A percentile compares a stretch with the other conserved stretches of the same genome.
Conservation (phyloP, 1,140 invertebrate species). For the Polypedilum pembai region DNA sequence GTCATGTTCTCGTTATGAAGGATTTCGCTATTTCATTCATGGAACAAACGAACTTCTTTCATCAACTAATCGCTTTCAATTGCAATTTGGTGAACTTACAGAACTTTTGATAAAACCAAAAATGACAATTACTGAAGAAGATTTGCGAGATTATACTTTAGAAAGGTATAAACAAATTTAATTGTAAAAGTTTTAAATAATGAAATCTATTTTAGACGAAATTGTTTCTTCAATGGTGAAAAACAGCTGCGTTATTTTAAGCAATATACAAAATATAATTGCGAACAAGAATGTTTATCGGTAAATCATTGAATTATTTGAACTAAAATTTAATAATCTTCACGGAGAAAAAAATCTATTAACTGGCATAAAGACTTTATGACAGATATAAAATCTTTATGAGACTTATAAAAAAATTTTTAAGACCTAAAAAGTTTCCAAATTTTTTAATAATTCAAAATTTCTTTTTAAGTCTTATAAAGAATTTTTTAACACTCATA, state of each 20-base stretch:
- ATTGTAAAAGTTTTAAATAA: too few species aligned
- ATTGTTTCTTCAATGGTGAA: neutral
- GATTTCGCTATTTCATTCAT: slow-evolving; percentile 14
- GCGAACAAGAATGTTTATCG: slow-evolving; percentile 56
- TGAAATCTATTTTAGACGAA: neutral
- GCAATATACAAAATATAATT: slow-evolving; percentile 54
- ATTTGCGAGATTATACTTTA: neutral
- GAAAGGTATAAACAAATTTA: too few species aligned
- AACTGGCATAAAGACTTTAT: too few species aligned
- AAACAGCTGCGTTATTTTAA: neutral
- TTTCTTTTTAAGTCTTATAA: too few species aligned
- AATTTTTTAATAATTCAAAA: too few species aligned
- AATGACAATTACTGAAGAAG: slow-evolving; percentile 20
- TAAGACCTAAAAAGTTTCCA: too few species aligned
- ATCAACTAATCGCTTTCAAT: slow-evolving; percentile 3
- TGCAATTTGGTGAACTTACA: slow-evolving; percentile 14
- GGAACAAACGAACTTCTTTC: slow-evolving; percentile 7
- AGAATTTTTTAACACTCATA: too few species aligned
- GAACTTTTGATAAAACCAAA: neutral
- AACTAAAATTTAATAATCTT: too few species aligned
- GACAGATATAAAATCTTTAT: too few species aligned
- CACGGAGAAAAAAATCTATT: too few species aligned
- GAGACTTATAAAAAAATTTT: too few species aligned
- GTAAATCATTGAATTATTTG: too few species aligned
- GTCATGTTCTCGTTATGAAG: neutral